Evolutionary conservation across 2,113 vertebrate genomes (phyloP), one percentile per base, ranked within the genome.

Genomic region (Zapornia atra): DNA sequence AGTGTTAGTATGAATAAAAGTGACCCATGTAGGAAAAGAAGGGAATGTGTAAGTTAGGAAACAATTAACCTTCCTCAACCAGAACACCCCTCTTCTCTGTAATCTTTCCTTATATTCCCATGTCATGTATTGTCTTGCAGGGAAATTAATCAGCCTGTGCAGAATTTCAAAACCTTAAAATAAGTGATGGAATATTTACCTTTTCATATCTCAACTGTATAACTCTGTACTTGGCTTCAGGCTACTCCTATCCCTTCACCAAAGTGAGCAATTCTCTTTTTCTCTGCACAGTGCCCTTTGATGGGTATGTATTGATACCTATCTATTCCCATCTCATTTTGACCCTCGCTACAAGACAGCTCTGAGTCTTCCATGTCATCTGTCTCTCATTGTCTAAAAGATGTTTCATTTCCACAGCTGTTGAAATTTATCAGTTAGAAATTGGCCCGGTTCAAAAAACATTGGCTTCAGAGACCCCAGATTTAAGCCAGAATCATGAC

Each of bases 371-470:
- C 10, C 38, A 69, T 44, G 11, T 88, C n/a, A n/a, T 57, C 75
- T 80, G n/a, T 85, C 17, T 94, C 25, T 85, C 76, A 72, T 25
- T 88, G 26, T 73, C n/a, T 82, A 86, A 26, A 88, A 94, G 36
- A 65, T 33, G 4, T 77, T 90, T 57, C 31, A 46, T 82, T 90
- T 93, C 59, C 36, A 69, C 79, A 82, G 59, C 63, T 92, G 44
- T 44, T 92, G 44, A 82, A 92, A 92, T 53, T 88, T 24, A 80
- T 11, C 14, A 13, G 24, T 54, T 73, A 61, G 31, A 88, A 92
- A 88, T 3, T 76, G 53, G 10, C 42, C 18, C 5, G 1, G 76
- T 68, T 80, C 11, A 42, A 88, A 85, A 46, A 6, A 3, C 6
- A 11, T 90, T 94, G 53, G 34, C n/a, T 85, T 92, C 16, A 77